phyloP scores from a whole-genome alignment of 2,888 invertebrate genomes.

The Empis stercorea region DNA sequence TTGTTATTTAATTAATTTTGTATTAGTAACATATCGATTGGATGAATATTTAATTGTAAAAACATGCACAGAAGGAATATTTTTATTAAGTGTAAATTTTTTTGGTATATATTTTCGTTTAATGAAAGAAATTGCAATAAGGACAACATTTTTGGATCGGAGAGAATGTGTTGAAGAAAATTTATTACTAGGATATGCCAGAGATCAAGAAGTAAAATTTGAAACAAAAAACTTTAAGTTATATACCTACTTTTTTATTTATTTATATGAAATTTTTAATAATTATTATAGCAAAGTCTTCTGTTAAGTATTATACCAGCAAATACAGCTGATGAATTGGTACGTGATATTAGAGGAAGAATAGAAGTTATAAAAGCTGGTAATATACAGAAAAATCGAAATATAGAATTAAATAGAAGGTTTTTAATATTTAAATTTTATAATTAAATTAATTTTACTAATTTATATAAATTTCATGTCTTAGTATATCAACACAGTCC shows the following conservation, averaged over 20 bases:
- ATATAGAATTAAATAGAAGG: background rate
- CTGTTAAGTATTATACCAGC: constrained; percentile 76
- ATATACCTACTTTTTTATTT: no score
- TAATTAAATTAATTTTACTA: background rate
- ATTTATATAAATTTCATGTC: background rate
- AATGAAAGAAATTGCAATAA: constrained; percentile 76
- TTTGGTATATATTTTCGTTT: constrained; percentile 80
- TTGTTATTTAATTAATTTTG: constrained; percentile 48
- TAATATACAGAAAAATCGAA: constrained; percentile 13
- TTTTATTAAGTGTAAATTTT: constrained; percentile 53
- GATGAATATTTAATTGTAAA: constrained; percentile 33
- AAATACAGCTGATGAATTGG: constrained; percentile 57
- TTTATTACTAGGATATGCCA: constrained; percentile 64
- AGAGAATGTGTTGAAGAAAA: constrained; percentile 78
- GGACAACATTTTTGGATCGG: constrained; percentile 76
- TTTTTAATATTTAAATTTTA: background rate
- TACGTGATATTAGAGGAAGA: constrained; percentile 44
- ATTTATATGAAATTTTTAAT: background rate
- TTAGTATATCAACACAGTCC: background rate
- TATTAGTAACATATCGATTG: constrained; percentile 42
- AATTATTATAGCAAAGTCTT: constrained; percentile 55
- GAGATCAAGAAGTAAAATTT: constrained; percentile 72
- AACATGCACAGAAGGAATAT: constrained; percentile 45
- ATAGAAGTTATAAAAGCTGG: constrained; percentile 41
- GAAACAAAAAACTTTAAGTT: no score